phyloP scores from a whole-genome alignment of 2,797 vertebrate species.

The Strix occidentalis region DNA sequence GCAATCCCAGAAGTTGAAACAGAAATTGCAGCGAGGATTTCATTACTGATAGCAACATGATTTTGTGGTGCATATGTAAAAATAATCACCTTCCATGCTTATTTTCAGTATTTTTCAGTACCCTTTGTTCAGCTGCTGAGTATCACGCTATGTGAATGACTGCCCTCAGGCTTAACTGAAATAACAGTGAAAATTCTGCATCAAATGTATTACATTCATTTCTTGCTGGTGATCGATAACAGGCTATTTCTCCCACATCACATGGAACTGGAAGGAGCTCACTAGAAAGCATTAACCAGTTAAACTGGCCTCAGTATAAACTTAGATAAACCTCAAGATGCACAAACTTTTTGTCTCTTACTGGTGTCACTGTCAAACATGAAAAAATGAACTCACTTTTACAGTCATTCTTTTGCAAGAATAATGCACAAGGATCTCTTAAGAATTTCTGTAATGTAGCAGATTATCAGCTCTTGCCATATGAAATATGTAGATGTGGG shows the following conservation, averaged over 20 bases:
- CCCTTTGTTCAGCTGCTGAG: background rate
- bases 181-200: background rate
- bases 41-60: rapidly evolving
- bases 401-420: background rate
- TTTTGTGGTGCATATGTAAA: background rate
- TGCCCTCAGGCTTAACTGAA: background rate
- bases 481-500: background rate
- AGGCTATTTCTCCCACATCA: background rate
- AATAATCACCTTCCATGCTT: background rate
- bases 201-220: background rate
- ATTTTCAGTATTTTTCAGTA: background rate
- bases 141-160: background rate
- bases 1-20: background rate
- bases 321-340: background rate
- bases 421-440: background rate
- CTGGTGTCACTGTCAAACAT: background rate
- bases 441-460: background rate
- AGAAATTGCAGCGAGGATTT: background rate
- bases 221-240: background rate
- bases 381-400: background rate
- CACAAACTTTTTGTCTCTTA: background rate
- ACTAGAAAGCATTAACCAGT: background rate
- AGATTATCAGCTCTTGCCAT: background rate
- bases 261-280: background rate
- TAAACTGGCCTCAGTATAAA: background rate